Evolutionary conservation across 2,113 vertebrate genomes (phyloP), one percentile per base, ranked within the genome.

Genomic region (Pelusios castaneus): DNA sequence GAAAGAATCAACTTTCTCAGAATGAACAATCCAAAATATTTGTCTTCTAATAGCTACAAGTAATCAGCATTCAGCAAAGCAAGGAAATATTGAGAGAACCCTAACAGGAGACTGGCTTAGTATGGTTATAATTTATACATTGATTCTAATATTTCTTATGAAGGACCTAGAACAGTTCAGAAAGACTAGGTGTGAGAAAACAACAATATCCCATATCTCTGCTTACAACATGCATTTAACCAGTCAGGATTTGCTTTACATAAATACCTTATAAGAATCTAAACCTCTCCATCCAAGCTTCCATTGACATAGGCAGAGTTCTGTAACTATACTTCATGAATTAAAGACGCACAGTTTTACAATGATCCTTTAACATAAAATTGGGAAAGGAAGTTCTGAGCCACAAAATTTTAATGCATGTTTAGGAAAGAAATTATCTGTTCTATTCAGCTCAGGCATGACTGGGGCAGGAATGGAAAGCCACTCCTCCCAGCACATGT

Each of bases 201-300:
- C 8, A 38, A 9, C 10, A 92, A 47, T 4, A 3, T 51, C 38
- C 24, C 47, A 13, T 2, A 81, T 63, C 80, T 43, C 1, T 8
- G 34, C 27, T 38, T 1, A 2, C 1, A 17, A 78, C 4, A 80
- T 63, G 29, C 1, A 19, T n/a, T 41, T 70, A 75, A 34, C 4
- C 1, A 4, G 0, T 0, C 1, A 2, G 3, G 34, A 52, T 80
- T 51, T 25, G 17, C 58, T 55, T 31, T 29, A 82, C 10, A 56
- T 2, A 79, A 12, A 21, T 0, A 80, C 11, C 52, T 22, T 41
- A 1, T 1, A 67, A 82, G 75, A 77, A 75, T 45, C 41, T 13
- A 31, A 85, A 22, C 41, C 63, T 78, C 41, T 85, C 34, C 0
- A 0, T 0, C 5, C 17, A 2, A 2, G 0, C 4, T 4, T 45